A percentile compares a stretch with the other conserved stretches of the same genome.
Evolutionary conservation across 2,888 invertebrate genomes (phyloP).

Genomic region (Scrobipalpa atriplicella): DNA sequence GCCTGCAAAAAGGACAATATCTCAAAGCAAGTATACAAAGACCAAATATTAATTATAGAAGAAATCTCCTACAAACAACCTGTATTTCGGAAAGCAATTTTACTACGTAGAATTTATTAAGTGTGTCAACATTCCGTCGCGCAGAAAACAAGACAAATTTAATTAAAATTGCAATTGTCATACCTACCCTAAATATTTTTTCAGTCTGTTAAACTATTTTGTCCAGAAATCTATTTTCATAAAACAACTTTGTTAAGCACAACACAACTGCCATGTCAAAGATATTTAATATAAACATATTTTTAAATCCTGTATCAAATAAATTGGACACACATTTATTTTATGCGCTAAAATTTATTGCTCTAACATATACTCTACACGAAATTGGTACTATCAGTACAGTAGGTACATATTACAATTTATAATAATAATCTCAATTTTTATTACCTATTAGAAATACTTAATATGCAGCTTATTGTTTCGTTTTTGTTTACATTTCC

Average conservation of each 20-base stretch:
- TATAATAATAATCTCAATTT: no score
- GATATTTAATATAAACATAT: no score
- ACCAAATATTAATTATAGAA: conserved; percentile 12
- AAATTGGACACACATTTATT: no score
- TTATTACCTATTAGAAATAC: no score
- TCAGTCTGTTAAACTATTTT: not conserved
- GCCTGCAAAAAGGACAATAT: not conserved
- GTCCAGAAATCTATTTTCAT: not conserved
- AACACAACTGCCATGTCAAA: no score
- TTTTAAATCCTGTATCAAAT: no score
- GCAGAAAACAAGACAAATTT: conserved; percentile 23
- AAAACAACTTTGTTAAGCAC: no score
- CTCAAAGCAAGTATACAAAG: not conserved
- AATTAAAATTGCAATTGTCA: conserved; percentile 29
- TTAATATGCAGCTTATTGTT: no score
- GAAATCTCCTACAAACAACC: conserved; percentile 14
- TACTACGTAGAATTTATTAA: conserved; percentile 1
- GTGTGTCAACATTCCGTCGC: conserved; percentile 5
- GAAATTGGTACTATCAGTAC: no score
- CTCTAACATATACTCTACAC: no score
- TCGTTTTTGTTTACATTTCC: conserved; percentile 46
- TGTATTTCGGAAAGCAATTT: not conserved
- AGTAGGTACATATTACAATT: no score
- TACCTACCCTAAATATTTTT: conserved; percentile 27
- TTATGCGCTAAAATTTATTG: no score